Conservation (phyloP, 1,140 invertebrate genomes). For the Leucophenga varia region DNA sequence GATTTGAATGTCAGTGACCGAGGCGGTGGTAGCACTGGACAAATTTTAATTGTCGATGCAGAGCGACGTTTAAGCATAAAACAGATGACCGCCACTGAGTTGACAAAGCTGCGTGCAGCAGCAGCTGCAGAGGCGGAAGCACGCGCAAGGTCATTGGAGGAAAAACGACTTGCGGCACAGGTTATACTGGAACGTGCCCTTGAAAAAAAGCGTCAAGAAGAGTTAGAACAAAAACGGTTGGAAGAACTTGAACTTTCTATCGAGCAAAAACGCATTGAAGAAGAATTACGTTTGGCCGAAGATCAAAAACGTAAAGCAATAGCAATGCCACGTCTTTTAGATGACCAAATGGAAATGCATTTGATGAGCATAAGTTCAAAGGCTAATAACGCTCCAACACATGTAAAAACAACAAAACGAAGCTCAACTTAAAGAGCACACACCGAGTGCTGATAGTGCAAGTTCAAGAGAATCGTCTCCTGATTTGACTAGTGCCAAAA, state of each 20-base stretch:
- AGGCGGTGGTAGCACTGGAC: constrained; percentile 12
- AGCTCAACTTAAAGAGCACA: too few relatives aligned
- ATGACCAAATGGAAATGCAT: constrained; percentile 30
- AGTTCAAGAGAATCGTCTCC: constrained; percentile 26
- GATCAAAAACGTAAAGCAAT: constrained; percentile 2
- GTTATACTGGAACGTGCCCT: constrained; percentile 25
- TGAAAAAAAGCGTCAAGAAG: constrained; percentile 14
- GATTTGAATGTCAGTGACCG: constrained; percentile 28
- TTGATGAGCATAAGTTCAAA: constrained; percentile 9
- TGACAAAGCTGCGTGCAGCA: constrained; percentile 31
- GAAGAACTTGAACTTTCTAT: constrained; percentile 15
- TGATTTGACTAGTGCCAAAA: constrained; percentile 7
- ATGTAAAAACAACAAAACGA: too few relatives aligned
- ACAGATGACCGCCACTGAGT: constrained; percentile 50
- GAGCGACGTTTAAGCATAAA: constrained; percentile 48
- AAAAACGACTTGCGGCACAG: constrained; percentile 11
- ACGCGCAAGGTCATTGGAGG: constrained; percentile 5
- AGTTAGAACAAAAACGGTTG: constrained; percentile 15
- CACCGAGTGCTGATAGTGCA: too few relatives aligned
- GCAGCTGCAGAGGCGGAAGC: constrained; percentile 37
- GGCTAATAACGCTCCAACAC: too few relatives aligned
- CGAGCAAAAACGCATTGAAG: constrained; percentile 27
- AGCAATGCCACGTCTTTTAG: constrained; percentile 25
- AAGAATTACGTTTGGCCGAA: too few relatives aligned
- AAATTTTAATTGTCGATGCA: constrained; percentile 31